A percentile compares a stretch with the other conserved stretches of the same genome.
Conservation (phyloP, 2,797 vertebrate genomes). For the Hipposideros larvatus region DNA sequence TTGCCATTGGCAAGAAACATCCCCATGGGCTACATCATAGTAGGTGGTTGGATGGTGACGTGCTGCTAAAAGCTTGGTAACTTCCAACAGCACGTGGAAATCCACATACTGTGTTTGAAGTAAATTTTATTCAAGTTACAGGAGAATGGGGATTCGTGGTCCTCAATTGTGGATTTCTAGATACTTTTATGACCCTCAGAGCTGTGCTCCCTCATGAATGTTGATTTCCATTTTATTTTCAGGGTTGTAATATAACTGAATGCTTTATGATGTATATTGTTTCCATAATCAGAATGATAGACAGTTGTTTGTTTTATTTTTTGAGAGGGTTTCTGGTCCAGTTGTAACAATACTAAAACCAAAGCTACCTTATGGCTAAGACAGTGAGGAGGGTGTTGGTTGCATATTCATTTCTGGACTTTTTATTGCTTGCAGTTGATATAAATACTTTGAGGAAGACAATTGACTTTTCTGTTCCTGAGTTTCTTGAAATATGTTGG, state of each 20-base stretch:
- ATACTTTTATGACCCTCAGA: constrained; percentile 1
- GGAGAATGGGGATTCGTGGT: background rate
- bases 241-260: background rate
- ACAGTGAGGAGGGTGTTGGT: background rate
- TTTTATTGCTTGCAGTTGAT: constrained; percentile 22
- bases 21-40: background rate
- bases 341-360: background rate
- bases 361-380: background rate
- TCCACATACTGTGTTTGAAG: background rate
- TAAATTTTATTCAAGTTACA: background rate
- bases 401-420: background rate
- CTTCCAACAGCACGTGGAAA: background rate
- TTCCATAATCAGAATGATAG: background rate
- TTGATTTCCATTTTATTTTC: constrained; percentile 20
- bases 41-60: background rate
- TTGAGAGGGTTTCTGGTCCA: background rate
- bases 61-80: background rate
- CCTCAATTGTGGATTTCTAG: constrained; percentile 8
- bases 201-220: background rate
- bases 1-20: background rate
- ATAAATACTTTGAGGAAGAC: background rate
- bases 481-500: background rate
- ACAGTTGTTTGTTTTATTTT: background rate
- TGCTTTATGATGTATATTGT: background rate
- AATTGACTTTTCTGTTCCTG: background rate